phyloP scores from a whole-genome alignment of 2,888 invertebrate genomes.

The Dichetophora obliterata region DNA sequence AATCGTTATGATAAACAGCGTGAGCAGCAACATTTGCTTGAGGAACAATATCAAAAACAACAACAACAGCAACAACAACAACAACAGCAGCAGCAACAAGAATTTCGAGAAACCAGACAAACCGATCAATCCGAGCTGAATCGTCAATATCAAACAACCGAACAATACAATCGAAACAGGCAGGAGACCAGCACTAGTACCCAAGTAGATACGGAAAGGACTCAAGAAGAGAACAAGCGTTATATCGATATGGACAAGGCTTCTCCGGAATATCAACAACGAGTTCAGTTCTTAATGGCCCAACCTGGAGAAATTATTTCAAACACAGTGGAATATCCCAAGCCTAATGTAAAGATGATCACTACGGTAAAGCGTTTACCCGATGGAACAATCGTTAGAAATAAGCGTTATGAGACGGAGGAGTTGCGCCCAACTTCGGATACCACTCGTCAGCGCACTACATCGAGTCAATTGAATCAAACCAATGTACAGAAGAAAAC shows the following conservation, averaged over 20 bases:
- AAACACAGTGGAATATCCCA: slow-evolving; percentile 75
- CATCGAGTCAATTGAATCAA: slow-evolving; percentile 46
- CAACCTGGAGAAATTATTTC: slow-evolving; percentile 72
- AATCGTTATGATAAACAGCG: slow-evolving; percentile 59
- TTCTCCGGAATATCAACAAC: slow-evolving; percentile 66
- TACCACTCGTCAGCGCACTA: slow-evolving; percentile 48
- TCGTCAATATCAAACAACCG: slow-evolving; percentile 62
- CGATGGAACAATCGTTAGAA: slow-evolving; percentile 79
- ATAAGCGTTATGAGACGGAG: slow-evolving; percentile 76
- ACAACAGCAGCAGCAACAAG: slow-evolving; percentile 63
- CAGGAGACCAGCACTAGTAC: slow-evolving; percentile 56
- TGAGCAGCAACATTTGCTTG: slow-evolving; percentile 61
- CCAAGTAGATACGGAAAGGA: slow-evolving; percentile 61
- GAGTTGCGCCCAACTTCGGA: slow-evolving; percentile 55
- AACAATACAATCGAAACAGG: slow-evolving; percentile 62
- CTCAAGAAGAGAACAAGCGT: slow-evolving; percentile 62
- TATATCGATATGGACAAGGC: slow-evolving; percentile 67
- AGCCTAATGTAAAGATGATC: slow-evolving; percentile 77
- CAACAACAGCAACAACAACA: slow-evolving; percentile 65
- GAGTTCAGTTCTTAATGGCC: slow-evolving; percentile 64
- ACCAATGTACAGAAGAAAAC: slow-evolving; percentile 46
- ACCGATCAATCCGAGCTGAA: slow-evolving; percentile 57
- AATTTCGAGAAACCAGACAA: slow-evolving; percentile 50
- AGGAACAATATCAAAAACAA: slow-evolving; percentile 66
- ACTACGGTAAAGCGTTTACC: slow-evolving; percentile 78